Evolutionary conservation across 1,140 invertebrate species (phyloP), one percentile per base, ranked within the genome.

Genomic region (Cotesia vestalis): DNA sequence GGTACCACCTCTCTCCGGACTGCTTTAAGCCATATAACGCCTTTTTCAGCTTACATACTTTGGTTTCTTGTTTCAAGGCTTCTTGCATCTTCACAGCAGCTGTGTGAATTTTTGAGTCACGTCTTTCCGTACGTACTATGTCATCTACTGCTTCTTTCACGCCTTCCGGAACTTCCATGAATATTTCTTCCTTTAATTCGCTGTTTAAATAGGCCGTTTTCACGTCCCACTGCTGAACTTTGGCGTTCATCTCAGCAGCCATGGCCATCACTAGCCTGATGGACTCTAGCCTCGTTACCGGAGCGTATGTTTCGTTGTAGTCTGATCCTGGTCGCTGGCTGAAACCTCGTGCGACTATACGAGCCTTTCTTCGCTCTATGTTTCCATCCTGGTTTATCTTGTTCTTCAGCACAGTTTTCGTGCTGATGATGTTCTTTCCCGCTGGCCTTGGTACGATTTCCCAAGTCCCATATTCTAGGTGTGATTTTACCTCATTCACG

Each of bases 11-110:
- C 14, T 79, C 53, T 46, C 80, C 77, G 11, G 84, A 75, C 71
- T 86, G 83, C 69, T 76, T 76, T 34, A 82, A 72, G 4, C 78
- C 80, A 75, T 84, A 86, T 0, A 85, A n/a, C n/a, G 72, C 75
- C 34, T 77, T 77, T 20, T 75, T 77, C 4, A 84, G 71, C 51
- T 64, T 57, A 51, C 80, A 84, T 40, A 81, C 76, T n/a, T 59
- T 14, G 72, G 75, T 66, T 46, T 71, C 69, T 17, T 61, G 9
- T 38, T 38, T 69, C 8, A 69, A 59, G 6, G 67, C 52, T 35
- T 73, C 17, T 14, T 69, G 34, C 72, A 34, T 69, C 35, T 38
- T 20, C 46, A 55, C 17, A n/a, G 66, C 53, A 4, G 12, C 17
- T 57, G n/a, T 64, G 51, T 38, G 35, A 34, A 64, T 55, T 9